Evolutionary conservation across 2,797 vertebrate species (phyloP).

Genomic region (Babyrousa celebensis): DNA sequence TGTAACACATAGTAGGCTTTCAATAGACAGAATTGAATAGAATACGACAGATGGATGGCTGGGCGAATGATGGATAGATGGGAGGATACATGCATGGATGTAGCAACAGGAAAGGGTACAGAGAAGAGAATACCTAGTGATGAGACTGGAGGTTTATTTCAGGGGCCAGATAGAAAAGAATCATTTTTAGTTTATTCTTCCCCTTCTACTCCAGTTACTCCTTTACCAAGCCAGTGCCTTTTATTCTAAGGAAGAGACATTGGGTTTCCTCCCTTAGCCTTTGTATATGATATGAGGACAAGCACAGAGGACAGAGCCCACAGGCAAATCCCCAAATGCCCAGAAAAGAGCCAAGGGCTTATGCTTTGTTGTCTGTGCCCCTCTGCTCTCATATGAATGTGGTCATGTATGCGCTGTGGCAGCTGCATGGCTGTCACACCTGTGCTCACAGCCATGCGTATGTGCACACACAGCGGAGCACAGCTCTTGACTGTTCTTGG

Average conservation of each 20-base stretch:
- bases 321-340: background rate
- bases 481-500: background rate
- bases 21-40: background rate
- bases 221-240: slow-evolving; percentile 5
- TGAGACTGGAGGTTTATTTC: background rate
- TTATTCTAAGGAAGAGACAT: background rate
- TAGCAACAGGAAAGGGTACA: background rate
- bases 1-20: background rate
- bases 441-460: background rate
- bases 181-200: background rate
- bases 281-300: background rate
- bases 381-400: background rate
- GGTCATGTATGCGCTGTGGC: background rate
- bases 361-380: background rate
- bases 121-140: background rate
- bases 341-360: background rate
- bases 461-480: background rate
- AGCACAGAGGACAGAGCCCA: background rate
- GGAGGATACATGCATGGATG: background rate
- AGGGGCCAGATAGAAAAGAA: background rate
- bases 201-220: background rate
- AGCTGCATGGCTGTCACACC: background rate
- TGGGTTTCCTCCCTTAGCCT: background rate
- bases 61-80: background rate
- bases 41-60: background rate